These are phyloP conservation scores for Geotrypetes seraphini DNA, from an alignment of 2,797 vertebrate species.

Conservation along the genomic window DNA sequence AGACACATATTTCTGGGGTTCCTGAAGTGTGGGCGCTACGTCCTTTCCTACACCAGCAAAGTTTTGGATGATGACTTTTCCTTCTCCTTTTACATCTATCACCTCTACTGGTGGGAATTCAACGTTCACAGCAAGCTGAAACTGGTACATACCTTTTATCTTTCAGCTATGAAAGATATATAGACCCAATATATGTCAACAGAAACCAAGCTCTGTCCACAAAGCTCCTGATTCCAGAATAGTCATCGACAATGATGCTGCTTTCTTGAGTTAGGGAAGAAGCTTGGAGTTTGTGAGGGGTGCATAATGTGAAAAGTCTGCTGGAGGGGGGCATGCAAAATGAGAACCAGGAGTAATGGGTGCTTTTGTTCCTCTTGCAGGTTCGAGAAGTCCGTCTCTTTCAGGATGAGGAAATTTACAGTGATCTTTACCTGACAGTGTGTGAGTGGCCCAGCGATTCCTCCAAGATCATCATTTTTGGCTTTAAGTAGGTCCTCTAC, in stretches of 20 bases:
- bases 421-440: constrained; percentile 83
- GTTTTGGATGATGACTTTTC: constrained; percentile 78
- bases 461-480: constrained; percentile 89
- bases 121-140: constrained; percentile 88
- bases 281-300: too few species aligned
- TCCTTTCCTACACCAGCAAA: constrained; percentile 87
- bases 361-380: too few species aligned
- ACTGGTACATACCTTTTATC: constrained; percentile 52
- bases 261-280: too few species aligned
- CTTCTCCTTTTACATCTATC: constrained; percentile 88
- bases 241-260: too few species aligned
- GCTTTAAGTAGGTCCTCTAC: constrained; percentile 78
- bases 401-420: constrained; percentile 86
- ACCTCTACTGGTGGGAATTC: constrained; percentile 95
- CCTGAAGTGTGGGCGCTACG: constrained; percentile 87
- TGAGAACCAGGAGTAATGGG: too few species aligned
- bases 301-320: too few species aligned
- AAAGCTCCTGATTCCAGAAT: too few species aligned
- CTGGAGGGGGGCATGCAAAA: too few species aligned
- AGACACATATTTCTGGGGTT: constrained; percentile 93
- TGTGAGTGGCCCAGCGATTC: constrained; percentile 90
- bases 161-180: too few species aligned
- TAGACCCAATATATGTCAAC: too few species aligned
- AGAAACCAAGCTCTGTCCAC: too few species aligned
- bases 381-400: constrained; percentile 85